These are phyloP conservation scores for Ciconia nigra DNA, from an alignment of 2,797 vertebrate species.

Conservation along the genomic window DNA sequence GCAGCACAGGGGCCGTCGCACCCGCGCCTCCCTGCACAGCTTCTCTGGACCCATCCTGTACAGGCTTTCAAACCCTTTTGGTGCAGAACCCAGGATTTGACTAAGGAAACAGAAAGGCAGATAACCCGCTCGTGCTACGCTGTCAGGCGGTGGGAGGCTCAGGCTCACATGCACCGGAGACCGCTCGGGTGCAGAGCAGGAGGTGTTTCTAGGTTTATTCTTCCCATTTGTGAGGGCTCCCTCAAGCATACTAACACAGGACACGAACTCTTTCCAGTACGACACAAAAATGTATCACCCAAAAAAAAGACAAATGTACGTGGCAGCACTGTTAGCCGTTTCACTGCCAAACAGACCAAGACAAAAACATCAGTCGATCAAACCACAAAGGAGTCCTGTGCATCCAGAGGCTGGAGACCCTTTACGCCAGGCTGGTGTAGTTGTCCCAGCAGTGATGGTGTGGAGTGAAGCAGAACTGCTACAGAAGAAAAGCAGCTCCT, in stretches of 20 bases:
- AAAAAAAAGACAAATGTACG: not conserved
- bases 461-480: not conserved
- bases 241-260: not conserved
- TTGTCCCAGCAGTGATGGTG: not conserved
- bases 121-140: fast-evolving
- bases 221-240: not conserved
- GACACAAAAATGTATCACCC: not conserved
- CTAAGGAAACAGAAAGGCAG: not conserved
- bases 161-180: not conserved
- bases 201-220: not conserved
- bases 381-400: not conserved
- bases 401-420: not conserved
- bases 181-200: not conserved
- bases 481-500: not conserved
- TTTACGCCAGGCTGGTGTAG: not conserved
- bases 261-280: not conserved
- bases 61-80: not conserved
- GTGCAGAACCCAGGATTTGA: not conserved
- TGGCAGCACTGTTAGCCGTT: not conserved
- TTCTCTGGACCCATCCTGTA: not conserved
- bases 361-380: not conserved
- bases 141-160: not conserved
- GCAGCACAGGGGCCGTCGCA: fast-evolving
- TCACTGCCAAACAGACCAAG: not conserved
- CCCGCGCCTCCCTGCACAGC: not conserved